Evolutionary conservation across 2,797 vertebrate species (phyloP), one percentile per base, ranked within the genome.

Genomic region (Enteromius paludinosus): DNA sequence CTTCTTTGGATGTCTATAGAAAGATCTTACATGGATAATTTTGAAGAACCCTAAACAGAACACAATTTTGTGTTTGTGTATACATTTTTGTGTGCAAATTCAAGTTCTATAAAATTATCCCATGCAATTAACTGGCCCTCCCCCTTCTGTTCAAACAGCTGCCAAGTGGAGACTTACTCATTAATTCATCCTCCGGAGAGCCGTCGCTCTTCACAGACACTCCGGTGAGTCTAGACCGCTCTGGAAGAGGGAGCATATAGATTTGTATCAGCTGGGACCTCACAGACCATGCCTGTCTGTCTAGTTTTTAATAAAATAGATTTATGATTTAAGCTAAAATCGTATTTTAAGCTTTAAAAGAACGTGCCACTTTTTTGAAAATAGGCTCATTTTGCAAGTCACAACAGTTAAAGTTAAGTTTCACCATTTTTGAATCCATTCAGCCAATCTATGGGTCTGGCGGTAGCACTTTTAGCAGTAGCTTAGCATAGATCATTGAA

Each of bases 101-200:
- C 20, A 25, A 56, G 1, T 14, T 73, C 18, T 73, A 73, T 38
- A 38, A 77, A 30, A 74, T 49, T 35, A 76, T 41, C 70, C 38
- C 25, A 64, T 78, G 71, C 56, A 84, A 87, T 75, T 85, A 83
- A 30, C 66, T 17, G 43, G 82, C 69, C 47, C 52, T 74, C 52
- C 76, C 78, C 78, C 82, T 74, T 86, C 65, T 84, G 70, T 88
- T 89, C 87, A 90, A 83, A 75, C 94, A 95, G 95, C 94, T 95
- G 93, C 93, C 94, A 90, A 92, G 92, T 87, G 94, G 94, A 86
- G 94, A 95, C 93, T 93, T 95, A 91, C 94, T 95, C 92, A 94
- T 95, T 93, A 94, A 88, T 92, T 90, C 92, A 86, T 93, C 94
- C 90, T 94, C 93, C 82, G 94, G 93, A 91, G 95, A 94, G 86